These are phyloP conservation scores for Dryomyza anilis DNA, from an alignment of 2,888 invertebrate species.

Conservation along the genomic window DNA sequence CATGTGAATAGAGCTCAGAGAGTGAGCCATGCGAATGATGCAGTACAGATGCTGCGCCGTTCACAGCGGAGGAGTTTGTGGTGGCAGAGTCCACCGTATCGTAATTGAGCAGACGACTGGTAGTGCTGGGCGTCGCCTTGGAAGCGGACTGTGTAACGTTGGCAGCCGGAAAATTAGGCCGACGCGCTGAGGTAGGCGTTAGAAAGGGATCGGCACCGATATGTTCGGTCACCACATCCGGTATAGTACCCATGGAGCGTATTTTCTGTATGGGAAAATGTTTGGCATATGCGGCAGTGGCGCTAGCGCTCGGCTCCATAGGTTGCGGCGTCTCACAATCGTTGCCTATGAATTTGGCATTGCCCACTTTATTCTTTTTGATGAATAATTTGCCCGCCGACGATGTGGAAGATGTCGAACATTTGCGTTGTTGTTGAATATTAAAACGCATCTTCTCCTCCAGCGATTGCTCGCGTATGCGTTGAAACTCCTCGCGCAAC, in stretches of 20 bases:
- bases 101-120: conserved; percentile 40
- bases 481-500: conserved; percentile 53
- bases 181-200: conserved; percentile 57
- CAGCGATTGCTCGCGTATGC: conserved; percentile 49
- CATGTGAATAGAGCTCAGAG: conserved; percentile 44
- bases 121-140: conserved; percentile 42
- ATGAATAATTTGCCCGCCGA: conserved; percentile 52
- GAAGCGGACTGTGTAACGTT: conserved; percentile 50
- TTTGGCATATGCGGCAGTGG: conserved; percentile 29
- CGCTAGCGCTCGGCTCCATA: not conserved
- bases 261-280: conserved; percentile 60
- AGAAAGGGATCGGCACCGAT: conserved; percentile 58
- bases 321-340: conserved; percentile 48
- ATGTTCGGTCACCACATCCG: conserved; percentile 57
- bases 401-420: conserved; percentile 45
- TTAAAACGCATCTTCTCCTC: conserved; percentile 49
- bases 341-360: conserved; percentile 60
- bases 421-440: conserved; percentile 50
- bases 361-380: conserved; percentile 60
- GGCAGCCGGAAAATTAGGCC: conserved; percentile 43
- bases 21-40: conserved; percentile 43
- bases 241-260: conserved; percentile 61
- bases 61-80: not conserved
- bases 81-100: conserved; percentile 47
- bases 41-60: no score